Evolutionary conservation across 2,797 vertebrate species (phyloP), one percentile per base, ranked within the genome.

Genomic region (Ibycter americanus): DNA sequence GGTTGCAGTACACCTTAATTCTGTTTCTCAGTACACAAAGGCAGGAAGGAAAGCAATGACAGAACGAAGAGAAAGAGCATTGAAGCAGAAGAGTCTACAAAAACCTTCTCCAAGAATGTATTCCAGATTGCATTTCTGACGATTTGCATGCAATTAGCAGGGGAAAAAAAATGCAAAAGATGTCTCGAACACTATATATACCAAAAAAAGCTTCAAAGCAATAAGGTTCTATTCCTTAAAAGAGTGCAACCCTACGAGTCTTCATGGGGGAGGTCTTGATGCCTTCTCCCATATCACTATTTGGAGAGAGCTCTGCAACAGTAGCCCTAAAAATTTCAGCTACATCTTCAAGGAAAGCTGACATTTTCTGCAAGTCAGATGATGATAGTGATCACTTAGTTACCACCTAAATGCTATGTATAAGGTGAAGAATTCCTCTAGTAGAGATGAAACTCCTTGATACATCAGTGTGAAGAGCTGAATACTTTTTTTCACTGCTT

Each of bases 1-100:
- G 93, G 89, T 84, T 93, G 92, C 87, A 90, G 78, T 47, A 38
- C 89, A 94, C 96, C 93, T 95, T 90, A 83, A 92, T 96, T 95
- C 74, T 92, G 36, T 82, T 96, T 84, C 82, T 93, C 38, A 31
- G 42, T 76, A 73, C 59, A 87, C 65, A 87, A 66, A 87, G 91
- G 32, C 84, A 77, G 34, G 65, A 85, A 51, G 46, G 49, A 83
- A 88, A 80, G 82, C 73, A 85, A 58, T 40, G 38, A 58, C 61
- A 84, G 82, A 73, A 78, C 23, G 1, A 7, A 36, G 6, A 52
- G 71, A 83, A 85, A 83, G 38, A 66, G 34, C 79, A 34, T 2
- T 76, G 58, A 66, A 73, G 29, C 67, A 90, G 56, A 79, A 65
- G 40, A 85, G 38, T 25, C 61, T 80, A 12, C 74, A 78, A 77